Conservation (phyloP, 23 tunicate genomes). For the Botrylloides violaceus region DNA sequence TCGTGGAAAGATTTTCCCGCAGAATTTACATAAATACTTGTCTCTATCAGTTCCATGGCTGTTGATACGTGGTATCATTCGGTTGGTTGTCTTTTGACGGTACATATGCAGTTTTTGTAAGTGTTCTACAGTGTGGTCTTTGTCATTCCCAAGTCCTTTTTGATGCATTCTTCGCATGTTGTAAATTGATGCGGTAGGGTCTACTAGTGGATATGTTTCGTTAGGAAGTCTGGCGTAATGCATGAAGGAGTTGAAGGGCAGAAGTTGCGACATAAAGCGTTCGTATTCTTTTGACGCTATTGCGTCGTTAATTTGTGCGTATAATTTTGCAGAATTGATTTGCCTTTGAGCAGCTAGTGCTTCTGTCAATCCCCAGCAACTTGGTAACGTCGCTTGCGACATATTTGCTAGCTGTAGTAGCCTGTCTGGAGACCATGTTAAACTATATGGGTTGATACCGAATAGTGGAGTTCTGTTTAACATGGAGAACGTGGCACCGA, state of each 20-base stretch:
- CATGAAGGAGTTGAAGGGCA: not conserved
- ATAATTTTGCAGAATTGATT: not conserved
- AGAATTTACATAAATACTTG: constrained; percentile 76
- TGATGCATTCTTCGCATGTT: not conserved
- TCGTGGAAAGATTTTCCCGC: constrained; percentile 90
- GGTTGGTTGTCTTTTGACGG: not conserved
- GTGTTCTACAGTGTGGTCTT: not conserved
- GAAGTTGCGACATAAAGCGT: not conserved
- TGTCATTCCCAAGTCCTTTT: constrained; percentile 1
- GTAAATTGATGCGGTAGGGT: not conserved
- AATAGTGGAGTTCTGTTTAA: no score
- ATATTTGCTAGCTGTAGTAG: not conserved
- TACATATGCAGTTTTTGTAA: not conserved
- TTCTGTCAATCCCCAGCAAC: not conserved
- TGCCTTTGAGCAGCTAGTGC: not conserved
- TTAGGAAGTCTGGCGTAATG: not conserved
- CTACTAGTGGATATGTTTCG: not conserved
- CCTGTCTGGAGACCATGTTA: not conserved
- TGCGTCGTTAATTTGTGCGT: not conserved
- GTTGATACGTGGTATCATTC: not conserved
- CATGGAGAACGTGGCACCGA: no score
- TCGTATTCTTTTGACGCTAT: not conserved
- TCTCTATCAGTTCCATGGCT: constrained; percentile 26
- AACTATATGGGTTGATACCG: not conserved
- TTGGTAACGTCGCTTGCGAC: not conserved